Percentiles rank a stretch among this genome's conserved stretches.
Conservation (phyloP, 37 sponge, comb jelly and placozoan genomes). For the Geodia barretti region DNA sequence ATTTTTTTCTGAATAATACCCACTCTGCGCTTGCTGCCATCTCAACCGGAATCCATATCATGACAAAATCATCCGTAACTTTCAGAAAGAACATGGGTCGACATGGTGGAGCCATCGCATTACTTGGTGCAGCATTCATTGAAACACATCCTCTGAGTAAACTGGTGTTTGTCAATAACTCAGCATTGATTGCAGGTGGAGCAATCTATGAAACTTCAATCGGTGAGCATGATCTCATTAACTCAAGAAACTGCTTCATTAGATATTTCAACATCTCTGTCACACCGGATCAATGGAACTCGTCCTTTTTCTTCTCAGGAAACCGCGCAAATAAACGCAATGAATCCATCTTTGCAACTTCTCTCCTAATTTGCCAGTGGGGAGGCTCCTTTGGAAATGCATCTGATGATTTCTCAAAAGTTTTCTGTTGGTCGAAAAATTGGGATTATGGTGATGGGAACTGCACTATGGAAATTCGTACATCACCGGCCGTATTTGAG, state of each 20-base stretch:
- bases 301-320: constrained; percentile 32
- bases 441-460: constrained; percentile 34
- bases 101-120: constrained; percentile 63
- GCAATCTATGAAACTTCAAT: constrained; percentile 52
- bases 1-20: constrained; percentile 13
- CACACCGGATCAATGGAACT: constrained; percentile 42
- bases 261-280: constrained; percentile 24
- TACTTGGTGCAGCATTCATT: constrained; percentile 59
- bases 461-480: constrained; percentile 26
- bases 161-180: constrained; percentile 41
- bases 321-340: constrained; percentile 14
- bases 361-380: constrained; percentile 62
- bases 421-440: constrained; percentile 56
- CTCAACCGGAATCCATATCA: constrained; percentile 18
- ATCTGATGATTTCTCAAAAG: background rate
- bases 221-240: constrained; percentile 54
- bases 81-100: constrained; percentile 49
- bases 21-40: constrained; percentile 53
- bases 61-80: background rate
- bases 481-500: constrained; percentile 34
- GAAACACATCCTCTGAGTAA: background rate
- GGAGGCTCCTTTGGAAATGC: constrained; percentile 22
- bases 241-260: constrained; percentile 71
- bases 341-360: constrained; percentile 68
- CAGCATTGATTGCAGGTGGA: constrained; percentile 57